Percentiles rank a stretch among this genome's conserved stretches.
These are phyloP conservation scores for Alectoris magna DNA, from an alignment of 2,797 vertebrate genomes.

Conservation along the genomic window DNA sequence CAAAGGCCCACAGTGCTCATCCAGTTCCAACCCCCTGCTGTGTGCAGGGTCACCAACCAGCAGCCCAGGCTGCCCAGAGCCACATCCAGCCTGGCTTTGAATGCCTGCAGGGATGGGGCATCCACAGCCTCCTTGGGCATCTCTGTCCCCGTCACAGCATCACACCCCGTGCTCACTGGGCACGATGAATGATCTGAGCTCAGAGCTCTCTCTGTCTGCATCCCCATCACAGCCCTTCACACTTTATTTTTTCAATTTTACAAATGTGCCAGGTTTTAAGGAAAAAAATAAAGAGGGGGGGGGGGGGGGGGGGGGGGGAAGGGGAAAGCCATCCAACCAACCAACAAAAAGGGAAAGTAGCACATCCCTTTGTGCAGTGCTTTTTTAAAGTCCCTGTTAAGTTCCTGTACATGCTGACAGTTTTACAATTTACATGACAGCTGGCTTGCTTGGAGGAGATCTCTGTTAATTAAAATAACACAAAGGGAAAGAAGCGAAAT, in stretches of 20 bases:
- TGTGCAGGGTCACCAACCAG: no score
- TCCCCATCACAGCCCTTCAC: neutral
- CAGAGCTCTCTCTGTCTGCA: neutral
- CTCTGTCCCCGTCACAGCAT: neutral
- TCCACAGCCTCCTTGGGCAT: no score
- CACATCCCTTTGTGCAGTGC: conserved; percentile 55
- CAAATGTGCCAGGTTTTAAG: conserved; percentile 11
- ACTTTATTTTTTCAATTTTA: conserved; percentile 7
- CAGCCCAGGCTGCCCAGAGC: no score
- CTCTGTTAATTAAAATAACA: conserved; percentile 84
- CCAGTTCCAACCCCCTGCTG: no score
- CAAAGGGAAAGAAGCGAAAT: conserved; percentile 75
- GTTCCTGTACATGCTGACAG: conserved; percentile 79
- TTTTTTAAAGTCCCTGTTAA: conserved; percentile 66
- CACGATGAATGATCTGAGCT: neutral
- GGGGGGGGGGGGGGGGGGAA: no score
- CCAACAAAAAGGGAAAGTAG: conserved; percentile 12
- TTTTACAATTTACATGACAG: conserved; percentile 81
- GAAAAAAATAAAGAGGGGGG: no score
- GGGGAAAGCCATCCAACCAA: no score
- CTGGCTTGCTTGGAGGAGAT: conserved; percentile 83
- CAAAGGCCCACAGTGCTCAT: no score
- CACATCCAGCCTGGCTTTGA: neutral
- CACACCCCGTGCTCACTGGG: neutral
- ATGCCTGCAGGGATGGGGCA: no score